Percentiles rank a stretch among this genome's conserved stretches.
phyloP scores from a whole-genome alignment of 2,797 vertebrate genomes.

The Urophycis tenuis region DNA sequence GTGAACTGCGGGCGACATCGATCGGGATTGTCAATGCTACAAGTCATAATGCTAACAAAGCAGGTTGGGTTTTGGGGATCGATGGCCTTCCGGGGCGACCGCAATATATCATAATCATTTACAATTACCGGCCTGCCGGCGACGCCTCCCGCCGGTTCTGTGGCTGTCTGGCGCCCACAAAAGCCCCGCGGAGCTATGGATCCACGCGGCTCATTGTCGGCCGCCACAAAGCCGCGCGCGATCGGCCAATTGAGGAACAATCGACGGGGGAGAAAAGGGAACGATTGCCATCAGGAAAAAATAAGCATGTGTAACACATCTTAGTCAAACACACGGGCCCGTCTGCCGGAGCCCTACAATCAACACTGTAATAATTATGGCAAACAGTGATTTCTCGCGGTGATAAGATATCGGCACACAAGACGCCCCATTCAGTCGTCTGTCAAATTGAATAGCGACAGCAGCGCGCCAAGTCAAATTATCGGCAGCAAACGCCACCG shows the following conservation, averaged over 20 bases:
- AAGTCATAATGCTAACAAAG: slow-evolving; percentile 30
- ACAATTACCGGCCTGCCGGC: slow-evolving; percentile 44
- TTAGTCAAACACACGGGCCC: slow-evolving; percentile 39
- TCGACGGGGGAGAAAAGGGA: slow-evolving; percentile 47
- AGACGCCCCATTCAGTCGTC: slow-evolving; percentile 15
- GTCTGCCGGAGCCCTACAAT: slow-evolving; percentile 37
- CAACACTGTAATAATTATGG: slow-evolving; percentile 40
- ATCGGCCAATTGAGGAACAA: slow-evolving; percentile 37
- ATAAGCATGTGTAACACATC: slow-evolving; percentile 50
- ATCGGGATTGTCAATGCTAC: not conserved
- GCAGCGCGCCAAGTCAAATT: slow-evolving; percentile 10
- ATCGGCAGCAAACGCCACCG: not conserved
- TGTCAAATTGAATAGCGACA: slow-evolving; percentile 25
- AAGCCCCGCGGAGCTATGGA: slow-evolving; percentile 45
- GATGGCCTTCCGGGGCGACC: slow-evolving; percentile 39
- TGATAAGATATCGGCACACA: slow-evolving; percentile 16
- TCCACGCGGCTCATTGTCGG: slow-evolving; percentile 42
- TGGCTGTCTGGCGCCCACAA: slow-evolving; percentile 40
- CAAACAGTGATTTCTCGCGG: slow-evolving; percentile 36
- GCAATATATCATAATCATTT: slow-evolving; percentile 47
- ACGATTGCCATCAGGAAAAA: slow-evolving; percentile 45
- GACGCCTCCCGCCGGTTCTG: slow-evolving; percentile 37
- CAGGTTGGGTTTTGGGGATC: slow-evolving; percentile 49
- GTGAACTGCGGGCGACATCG: not conserved
- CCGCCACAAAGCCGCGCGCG: slow-evolving; percentile 53